Base-by-base conservation (phyloP, 1,140 invertebrate genomes). In the Coenobita brevimanus region DNA sequence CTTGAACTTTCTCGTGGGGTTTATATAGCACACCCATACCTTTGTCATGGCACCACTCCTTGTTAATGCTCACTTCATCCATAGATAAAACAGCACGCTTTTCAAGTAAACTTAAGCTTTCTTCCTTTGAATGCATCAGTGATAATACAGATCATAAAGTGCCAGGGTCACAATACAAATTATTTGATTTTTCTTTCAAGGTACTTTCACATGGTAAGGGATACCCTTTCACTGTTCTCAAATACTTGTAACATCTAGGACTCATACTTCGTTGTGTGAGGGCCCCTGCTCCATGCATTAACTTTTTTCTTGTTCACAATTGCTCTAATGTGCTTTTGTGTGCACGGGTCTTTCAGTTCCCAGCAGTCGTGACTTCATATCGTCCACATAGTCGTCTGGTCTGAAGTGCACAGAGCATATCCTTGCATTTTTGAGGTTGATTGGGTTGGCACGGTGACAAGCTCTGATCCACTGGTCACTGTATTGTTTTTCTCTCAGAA, bases 11-110 rank as follows among this genome's bases (percentile, higher is more conserved):
- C 62, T 33, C 50, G 64, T 81, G 75, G 43, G 75, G 75, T 78
- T 78, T 78, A 27, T 78, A 78, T 24, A 78, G 46, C 24, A 78
- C 75, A 33, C 54, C 75, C 75, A 78, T 78, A 21, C 41, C 36
- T 78, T 78, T 24, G 54, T 78, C 46, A 27, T 78, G 54, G 1
- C 75, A 46, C 75, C 75, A 78, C 36, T 78, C 3, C 4, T 50
- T 78, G 24, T 54, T 54, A 15, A 1, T 78, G 2, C 41, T 8
- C 1, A 78, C 33, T 46, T 78, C 41, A 46, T 78, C 38, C 43
- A 78, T 50, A 78, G 0, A 50, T 46, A 78, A n/a, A 73, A 73
- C 71, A 30, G 21, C 6, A n/a, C 21, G n/a, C 33, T 50, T 78
- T 46, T 46, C 36, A 3, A 50, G 3, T 41, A 4, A 15, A 78